These are phyloP conservation scores for Macquaria ambigua DNA, from an alignment of 2,113 vertebrate species.

Conservation along the genomic window DNA sequence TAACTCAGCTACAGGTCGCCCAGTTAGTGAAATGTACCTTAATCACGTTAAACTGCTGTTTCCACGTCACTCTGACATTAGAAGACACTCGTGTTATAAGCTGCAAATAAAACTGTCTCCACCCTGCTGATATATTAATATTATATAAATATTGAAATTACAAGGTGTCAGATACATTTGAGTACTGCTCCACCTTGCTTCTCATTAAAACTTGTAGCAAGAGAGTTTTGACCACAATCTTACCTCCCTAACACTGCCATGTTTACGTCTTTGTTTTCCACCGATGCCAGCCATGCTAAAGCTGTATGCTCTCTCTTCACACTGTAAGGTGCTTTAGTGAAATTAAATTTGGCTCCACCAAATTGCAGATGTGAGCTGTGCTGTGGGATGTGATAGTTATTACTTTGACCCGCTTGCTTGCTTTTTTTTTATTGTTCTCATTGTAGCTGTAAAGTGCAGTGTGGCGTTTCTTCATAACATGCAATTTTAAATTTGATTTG, in stretches of 20 bases:
- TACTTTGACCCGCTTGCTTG: constrained; percentile 2
- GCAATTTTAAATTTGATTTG: constrained; percentile 27
- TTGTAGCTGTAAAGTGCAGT: constrained; percentile 7
- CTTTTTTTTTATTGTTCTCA: constrained; percentile 20
- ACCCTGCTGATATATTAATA: neutral
- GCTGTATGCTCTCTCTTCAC: neutral
- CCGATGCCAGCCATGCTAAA: neutral
- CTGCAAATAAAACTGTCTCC: no score
- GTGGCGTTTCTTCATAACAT: constrained; percentile 13
- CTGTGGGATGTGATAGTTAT: constrained; percentile 9
- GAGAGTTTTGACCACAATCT: neutral
- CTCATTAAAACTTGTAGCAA: neutral
- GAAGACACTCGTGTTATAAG: no score
- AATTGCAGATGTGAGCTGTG: neutral
- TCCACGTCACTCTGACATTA: no score
- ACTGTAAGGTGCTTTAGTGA: neutral
- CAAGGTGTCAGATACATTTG: neutral
- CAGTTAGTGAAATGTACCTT: no score
- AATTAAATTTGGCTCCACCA: neutral
- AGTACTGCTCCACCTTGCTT: neutral
- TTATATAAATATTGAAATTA: neutral
- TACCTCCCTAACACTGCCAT: neutral
- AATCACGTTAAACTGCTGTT: no score
- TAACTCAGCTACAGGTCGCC: no score
- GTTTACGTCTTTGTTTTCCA: neutral